Evolutionary conservation across 2,797 vertebrate genomes (phyloP), one percentile per base, ranked within the genome.

Genomic region (Anisognathus igniventris): DNA sequence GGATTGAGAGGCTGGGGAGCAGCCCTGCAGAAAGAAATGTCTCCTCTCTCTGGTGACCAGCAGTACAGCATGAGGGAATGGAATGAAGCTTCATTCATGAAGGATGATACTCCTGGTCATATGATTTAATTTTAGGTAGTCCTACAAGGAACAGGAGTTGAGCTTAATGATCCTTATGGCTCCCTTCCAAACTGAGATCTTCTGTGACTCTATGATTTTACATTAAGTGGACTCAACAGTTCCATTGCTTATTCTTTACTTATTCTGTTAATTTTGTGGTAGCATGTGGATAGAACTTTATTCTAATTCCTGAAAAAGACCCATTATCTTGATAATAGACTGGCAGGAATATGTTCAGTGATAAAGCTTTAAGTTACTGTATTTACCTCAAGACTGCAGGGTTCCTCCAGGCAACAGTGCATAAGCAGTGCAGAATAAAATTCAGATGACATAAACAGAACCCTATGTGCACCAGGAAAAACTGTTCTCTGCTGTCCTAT

Each of bases 401-500:
- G 96, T 83, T 95, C 88, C 97, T 97, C 83, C 78, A 95, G 97
- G 96, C 95, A 96, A 94, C n/a, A 57, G 23, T 84, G 66, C 85
- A 81, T 95, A 97, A 95, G 72, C 80, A 96, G 79, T 61, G 57
- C 53, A 96, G 87, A 95, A 94, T 93, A 91, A 94, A 97, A 95
- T 95, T 92, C 90, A 93, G 93, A 96, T 96, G 92, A 93, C 92
- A 97, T 97, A 96, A 97, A 96, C 96, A 96, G 88, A 94, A 96
- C 88, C 62, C 62, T 66, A 67, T 96, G 83, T 95, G 93, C 90
- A 94, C 58, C 74, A 91, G 83, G 76, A 86, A 92, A 80, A 84
- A 73, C 86, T 93, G 74, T 90, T 94, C 66, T 93, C 74, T 93
- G 75, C 82, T 96, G 96, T 87, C 94, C 96, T 97, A 96, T 96